Evolutionary conservation across 2,888 invertebrate genomes (phyloP).

Genomic region (Atethmia centrago): DNA sequence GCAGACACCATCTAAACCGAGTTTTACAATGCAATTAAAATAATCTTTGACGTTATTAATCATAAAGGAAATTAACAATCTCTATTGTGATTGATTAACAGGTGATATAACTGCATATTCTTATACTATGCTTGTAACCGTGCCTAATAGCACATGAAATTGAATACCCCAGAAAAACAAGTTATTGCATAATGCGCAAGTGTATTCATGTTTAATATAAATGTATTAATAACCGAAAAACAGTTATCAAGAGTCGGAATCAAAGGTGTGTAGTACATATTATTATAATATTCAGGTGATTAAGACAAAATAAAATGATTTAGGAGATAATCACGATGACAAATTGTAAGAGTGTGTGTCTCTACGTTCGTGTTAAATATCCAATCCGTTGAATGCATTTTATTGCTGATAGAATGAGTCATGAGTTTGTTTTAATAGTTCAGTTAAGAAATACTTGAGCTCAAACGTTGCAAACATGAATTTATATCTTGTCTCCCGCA

Average conservation of each 20-base stretch:
- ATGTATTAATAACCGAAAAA: conserved; percentile 59
- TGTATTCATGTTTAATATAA: conserved; percentile 46
- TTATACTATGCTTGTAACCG: conserved; percentile 33
- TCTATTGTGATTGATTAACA: conserved; percentile 53
- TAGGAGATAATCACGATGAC: conserved; percentile 48
- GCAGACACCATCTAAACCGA: conserved; percentile 14
- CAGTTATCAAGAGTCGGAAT: conserved; percentile 47
- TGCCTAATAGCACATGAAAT: conserved; percentile 54
- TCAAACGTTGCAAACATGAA: conserved; percentile 41
- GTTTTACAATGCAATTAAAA: conserved; percentile 39
- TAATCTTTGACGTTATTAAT: conserved; percentile 46
- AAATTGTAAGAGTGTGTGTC: conserved; percentile 29
- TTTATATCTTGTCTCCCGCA: conserved; percentile 32
- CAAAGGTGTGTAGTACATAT: conserved; percentile 20
- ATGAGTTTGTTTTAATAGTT: conserved; percentile 39
- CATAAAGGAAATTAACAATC: conserved; percentile 47
- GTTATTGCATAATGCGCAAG: conserved; percentile 55
- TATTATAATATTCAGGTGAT: conserved; percentile 54
- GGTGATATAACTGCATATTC: conserved; percentile 49
- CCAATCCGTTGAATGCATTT: conserved; percentile 39
- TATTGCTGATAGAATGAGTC: conserved; percentile 43
- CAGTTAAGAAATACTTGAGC: conserved; percentile 41
- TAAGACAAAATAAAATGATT: conserved; percentile 58
- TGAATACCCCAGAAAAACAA: conserved; percentile 53
- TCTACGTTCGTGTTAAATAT: conserved; percentile 31